Percentiles rank a stretch among this genome's conserved stretches.
Evolutionary conservation across 2,797 vertebrate species (phyloP).

Genomic region (Sparus aurata): DNA sequence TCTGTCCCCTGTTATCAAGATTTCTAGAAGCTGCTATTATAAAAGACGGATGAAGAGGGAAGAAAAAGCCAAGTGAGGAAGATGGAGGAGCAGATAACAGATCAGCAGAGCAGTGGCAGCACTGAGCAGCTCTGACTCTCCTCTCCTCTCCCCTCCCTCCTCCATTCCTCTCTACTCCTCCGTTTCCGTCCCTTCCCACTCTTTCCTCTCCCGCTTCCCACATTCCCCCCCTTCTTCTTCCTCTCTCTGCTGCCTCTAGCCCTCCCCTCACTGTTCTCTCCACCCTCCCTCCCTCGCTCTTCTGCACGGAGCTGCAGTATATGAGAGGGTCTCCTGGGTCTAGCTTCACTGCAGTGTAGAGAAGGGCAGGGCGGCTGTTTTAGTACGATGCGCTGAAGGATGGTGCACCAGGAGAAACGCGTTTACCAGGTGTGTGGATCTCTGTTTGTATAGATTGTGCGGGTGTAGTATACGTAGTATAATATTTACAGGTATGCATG

Average conservation of each 20-base stretch:
- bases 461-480: constrained; percentile 4
- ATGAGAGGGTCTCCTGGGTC: constrained; percentile 84
- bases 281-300: constrained; percentile 57
- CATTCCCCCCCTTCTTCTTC: background rate
- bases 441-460: constrained; percentile 32
- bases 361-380: constrained; percentile 77
- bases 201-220: constrained; percentile 45
- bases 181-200: constrained; percentile 56
- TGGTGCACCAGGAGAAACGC: constrained; percentile 89
- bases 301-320: constrained; percentile 79
- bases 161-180: constrained; percentile 52
- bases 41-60: constrained; percentile 1
- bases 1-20: constrained; percentile 12
- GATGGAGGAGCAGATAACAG: constrained; percentile 72
- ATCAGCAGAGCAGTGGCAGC: constrained; percentile 58
- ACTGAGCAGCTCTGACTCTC: constrained; percentile 53
- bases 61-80: constrained; percentile 40
- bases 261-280: constrained; percentile 11
- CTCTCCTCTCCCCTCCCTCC: constrained; percentile 33
- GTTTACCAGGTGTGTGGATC: constrained; percentile 86
- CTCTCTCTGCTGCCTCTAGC: constrained; percentile 1
- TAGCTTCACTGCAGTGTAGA: constrained; percentile 85
- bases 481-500: constrained; percentile 32
- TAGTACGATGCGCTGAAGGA: constrained; percentile 84
- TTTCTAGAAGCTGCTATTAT: constrained; percentile 23